Percentiles rank a stretch among this genome's conserved stretches.
phyloP scores from a whole-genome alignment of 2,113 vertebrate genomes.

The Pterophyllum scalare region DNA sequence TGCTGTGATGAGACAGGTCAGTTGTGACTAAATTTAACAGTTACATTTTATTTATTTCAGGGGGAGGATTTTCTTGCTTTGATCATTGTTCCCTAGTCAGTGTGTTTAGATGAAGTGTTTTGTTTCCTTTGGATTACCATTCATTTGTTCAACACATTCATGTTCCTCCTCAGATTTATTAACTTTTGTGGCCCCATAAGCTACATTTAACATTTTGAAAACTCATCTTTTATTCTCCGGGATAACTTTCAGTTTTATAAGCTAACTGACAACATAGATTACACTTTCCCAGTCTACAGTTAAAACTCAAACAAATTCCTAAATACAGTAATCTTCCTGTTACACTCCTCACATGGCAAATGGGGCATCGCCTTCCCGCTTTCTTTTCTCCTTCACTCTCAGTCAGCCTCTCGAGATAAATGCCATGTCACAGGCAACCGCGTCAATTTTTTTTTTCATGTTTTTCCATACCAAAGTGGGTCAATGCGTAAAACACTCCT shows the following conservation, averaged over 20 bases:
- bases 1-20: background rate
- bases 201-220: background rate
- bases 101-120: background rate
- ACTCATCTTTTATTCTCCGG: background rate
- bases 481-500: conserved; percentile 82
- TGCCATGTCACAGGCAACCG: conserved; percentile 65
- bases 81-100: background rate
- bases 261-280: background rate
- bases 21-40: background rate
- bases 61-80: background rate
- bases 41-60: background rate
- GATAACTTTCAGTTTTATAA: background rate
- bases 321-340: conserved; percentile 30
- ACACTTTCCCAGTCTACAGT: background rate
- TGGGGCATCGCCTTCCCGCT: conserved; percentile 34
- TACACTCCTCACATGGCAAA: conserved; percentile 48
- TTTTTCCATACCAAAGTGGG: conserved; percentile 81
- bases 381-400: conserved; percentile 21
- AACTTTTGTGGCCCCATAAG: background rate
- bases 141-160: background rate
- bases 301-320: conserved; percentile 2
- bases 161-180: background rate
- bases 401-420: conserved; percentile 48
- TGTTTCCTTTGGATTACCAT: background rate
- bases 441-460: conserved; percentile 49